phyloP scores from a whole-genome alignment of 2,888 invertebrate species.

The Torymus aiolomorphi region DNA sequence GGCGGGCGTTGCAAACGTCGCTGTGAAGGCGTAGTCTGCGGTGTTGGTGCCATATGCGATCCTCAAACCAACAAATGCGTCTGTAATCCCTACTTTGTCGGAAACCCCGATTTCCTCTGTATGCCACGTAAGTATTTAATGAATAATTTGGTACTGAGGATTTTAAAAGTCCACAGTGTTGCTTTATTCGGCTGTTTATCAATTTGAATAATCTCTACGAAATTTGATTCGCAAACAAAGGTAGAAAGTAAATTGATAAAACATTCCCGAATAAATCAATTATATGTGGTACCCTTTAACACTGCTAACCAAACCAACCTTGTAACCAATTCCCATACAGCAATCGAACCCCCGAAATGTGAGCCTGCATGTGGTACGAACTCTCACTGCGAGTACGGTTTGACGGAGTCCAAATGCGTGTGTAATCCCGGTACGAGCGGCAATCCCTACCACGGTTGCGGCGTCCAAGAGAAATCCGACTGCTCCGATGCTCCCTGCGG shows the following conservation, averaged over 20 bases:
- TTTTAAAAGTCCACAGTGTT: background rate
- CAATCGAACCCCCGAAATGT: constrained; percentile 86
- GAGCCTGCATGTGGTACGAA: constrained; percentile 88
- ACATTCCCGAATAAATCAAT: no score
- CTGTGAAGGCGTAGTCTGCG: constrained; percentile 91
- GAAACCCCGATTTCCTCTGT: constrained; percentile 91
- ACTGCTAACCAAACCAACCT: constrained; percentile 19
- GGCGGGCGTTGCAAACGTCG: constrained; percentile 92
- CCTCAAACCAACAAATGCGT: constrained; percentile 88
- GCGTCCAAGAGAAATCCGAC: constrained; percentile 82
- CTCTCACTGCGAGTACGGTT: constrained; percentile 91
- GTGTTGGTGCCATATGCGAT: constrained; percentile 91
- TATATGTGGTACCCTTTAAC: background rate
- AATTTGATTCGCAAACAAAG: no score
- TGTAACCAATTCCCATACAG: constrained; percentile 75
- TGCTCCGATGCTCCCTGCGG: constrained; percentile 87
- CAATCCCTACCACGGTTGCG: constrained; percentile 91
- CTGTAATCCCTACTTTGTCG: constrained; percentile 91
- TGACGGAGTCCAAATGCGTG: constrained; percentile 84
- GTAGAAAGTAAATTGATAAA: no score
- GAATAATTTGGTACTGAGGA: background rate
- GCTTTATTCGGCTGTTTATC: background rate
- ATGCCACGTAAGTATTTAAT: constrained; percentile 89
- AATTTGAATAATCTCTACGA: background rate
- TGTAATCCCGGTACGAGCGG: constrained; percentile 90